phyloP scores from a whole-genome alignment of 1,140 invertebrate genomes.

The Archivesica marissinica region DNA sequence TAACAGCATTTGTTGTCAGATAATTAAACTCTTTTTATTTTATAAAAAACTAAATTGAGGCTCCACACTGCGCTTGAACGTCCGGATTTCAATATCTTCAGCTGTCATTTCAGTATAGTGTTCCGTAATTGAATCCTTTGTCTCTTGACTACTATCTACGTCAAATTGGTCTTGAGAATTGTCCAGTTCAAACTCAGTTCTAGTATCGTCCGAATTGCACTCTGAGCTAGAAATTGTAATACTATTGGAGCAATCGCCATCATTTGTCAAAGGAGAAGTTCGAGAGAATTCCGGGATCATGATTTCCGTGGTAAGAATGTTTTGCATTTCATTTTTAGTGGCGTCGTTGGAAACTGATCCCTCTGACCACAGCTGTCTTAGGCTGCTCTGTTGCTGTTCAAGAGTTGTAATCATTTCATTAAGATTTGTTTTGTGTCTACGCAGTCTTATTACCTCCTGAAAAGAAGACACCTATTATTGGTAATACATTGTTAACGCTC shows the following conservation, averaged over 20 bases:
- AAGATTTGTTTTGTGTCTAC: neutral
- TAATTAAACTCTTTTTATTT: too few species aligned
- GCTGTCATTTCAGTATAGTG: neutral
- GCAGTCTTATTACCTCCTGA: neutral
- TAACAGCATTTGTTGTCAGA: too few species aligned
- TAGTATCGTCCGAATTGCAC: conserved; percentile 8
- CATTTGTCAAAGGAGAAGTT: neutral
- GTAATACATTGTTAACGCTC: neutral
- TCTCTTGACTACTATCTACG: conserved; percentile 8
- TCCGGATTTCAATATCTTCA: too few species aligned
- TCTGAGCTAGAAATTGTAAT: neutral
- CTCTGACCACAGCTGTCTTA: neutral
- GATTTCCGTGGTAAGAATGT: neutral
- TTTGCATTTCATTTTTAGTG: neutral
- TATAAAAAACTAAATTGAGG: too few species aligned
- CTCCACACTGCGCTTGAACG: too few species aligned
- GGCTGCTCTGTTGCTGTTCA: neutral
- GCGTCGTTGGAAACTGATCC: neutral
- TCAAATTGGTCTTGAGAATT: neutral
- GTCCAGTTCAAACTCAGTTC: neutral
- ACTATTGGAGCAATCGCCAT: neutral
- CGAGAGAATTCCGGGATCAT: neutral
- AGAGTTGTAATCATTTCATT: neutral
- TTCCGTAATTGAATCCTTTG: neutral
- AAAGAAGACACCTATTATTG: neutral